Conservation (phyloP, 2,797 vertebrate genomes). For the Sparus aurata region DNA sequence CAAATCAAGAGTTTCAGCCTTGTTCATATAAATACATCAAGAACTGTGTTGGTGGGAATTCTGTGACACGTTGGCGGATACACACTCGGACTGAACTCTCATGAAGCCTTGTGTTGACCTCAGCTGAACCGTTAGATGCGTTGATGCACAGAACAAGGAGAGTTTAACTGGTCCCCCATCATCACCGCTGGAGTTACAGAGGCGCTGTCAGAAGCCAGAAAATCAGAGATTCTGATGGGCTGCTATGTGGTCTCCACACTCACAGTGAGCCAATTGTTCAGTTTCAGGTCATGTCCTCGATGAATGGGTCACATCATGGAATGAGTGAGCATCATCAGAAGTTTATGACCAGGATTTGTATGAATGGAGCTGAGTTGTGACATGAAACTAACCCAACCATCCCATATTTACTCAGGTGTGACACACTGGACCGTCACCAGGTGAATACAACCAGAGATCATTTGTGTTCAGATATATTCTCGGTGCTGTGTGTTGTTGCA, state of each 20-base stretch:
- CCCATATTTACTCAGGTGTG: not conserved
- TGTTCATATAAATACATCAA: too few relatives aligned
- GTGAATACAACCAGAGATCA: not conserved
- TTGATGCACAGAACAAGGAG: too few relatives aligned
- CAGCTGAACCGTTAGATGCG: too few relatives aligned
- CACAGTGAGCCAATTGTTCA: slow-evolving; percentile 42
- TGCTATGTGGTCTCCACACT: not conserved
- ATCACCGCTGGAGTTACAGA: too few relatives aligned
- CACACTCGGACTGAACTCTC: too few relatives aligned
- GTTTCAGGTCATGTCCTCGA: slow-evolving; percentile 24
- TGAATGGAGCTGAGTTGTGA: not conserved
- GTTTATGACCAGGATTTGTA: not conserved
- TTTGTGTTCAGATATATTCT: not conserved
- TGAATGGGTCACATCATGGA: not conserved
- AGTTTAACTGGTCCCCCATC: too few relatives aligned
- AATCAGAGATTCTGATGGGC: not conserved
- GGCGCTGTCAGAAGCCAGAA: not conserved
- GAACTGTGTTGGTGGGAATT: too few relatives aligned
- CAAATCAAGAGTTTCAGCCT: too few relatives aligned
- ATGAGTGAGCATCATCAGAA: not conserved
- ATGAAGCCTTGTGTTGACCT: too few relatives aligned
- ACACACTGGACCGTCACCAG: not conserved
- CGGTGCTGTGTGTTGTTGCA: not conserved
- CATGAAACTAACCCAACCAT: not conserved
- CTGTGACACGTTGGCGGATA: too few relatives aligned